Evolutionary conservation across 2,888 invertebrate genomes (phyloP).

Genomic region (Mylabris sibirica): DNA sequence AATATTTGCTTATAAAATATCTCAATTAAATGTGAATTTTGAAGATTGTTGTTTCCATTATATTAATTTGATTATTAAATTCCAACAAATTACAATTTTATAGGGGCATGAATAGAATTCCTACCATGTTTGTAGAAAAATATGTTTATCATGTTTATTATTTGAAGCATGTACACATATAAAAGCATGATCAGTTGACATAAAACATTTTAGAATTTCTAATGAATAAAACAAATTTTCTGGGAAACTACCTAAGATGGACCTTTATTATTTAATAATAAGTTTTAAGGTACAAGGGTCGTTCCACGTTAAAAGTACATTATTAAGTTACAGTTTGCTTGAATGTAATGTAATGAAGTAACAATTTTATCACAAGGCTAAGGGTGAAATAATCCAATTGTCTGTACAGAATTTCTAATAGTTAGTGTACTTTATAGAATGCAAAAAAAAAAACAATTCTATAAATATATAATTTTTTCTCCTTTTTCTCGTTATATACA

Average conservation of each 20-base stretch:
- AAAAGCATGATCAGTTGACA: neutral
- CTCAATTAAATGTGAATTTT: too few relatives aligned
- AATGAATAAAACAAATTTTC: neutral
- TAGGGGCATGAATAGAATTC: neutral
- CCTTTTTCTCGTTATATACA: neutral
- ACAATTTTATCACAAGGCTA: neutral
- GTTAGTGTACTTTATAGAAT: too few relatives aligned
- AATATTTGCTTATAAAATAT: neutral
- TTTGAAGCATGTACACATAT: neutral
- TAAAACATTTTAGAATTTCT: neutral
- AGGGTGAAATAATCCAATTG: neutral
- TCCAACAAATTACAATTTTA: neutral
- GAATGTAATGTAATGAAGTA: neutral
- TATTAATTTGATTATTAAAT: neutral
- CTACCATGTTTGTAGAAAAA: neutral
- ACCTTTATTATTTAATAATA: constrained; percentile 3
- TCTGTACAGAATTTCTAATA: neutral
- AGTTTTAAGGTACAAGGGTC: neutral
- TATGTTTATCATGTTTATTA: neutral
- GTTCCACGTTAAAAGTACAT: neutral
- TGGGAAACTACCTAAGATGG: neutral
- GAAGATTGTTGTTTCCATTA: neutral
- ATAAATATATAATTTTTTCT: too few relatives aligned
- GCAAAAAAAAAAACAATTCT: too few relatives aligned
- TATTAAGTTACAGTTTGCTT: neutral